Percentiles rank a stretch among this genome's conserved stretches.
phyloP scores from a whole-genome alignment of 2,113 vertebrate genomes.

The Poeciliopsis retropinna region DNA sequence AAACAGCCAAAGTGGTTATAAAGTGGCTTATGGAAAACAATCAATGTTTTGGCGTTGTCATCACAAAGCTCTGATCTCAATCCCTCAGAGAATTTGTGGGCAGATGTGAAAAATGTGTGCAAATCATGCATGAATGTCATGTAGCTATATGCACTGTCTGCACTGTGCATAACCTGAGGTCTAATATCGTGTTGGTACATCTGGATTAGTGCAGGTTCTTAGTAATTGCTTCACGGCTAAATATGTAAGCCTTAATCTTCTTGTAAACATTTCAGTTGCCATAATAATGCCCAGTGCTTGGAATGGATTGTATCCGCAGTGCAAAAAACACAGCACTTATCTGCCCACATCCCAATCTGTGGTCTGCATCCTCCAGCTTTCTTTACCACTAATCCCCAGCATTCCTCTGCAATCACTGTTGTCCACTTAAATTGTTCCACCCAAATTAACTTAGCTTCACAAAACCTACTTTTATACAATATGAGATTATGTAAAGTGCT shows the following conservation, averaged over 20 bases:
- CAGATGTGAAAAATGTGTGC: too few relatives aligned
- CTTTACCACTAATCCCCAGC: constrained; percentile 12
- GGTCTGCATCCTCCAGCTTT: constrained; percentile 15
- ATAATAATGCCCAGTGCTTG: constrained; percentile 5
- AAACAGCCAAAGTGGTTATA: too few relatives aligned
- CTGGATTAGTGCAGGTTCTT: not conserved
- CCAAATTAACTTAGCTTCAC: constrained; percentile 11
- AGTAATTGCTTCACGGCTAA: not conserved
- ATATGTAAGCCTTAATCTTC: not conserved
- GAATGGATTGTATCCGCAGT: constrained; percentile 10
- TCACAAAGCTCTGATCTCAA: too few relatives aligned
- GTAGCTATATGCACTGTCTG: not conserved
- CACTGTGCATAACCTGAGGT: not conserved
- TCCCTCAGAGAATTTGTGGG: too few relatives aligned
- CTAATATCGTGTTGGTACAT: not conserved
- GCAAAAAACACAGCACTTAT: constrained; percentile 20
- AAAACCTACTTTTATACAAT: constrained; percentile 1
- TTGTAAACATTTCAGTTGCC: not conserved
- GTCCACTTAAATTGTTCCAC: constrained; percentile 7
- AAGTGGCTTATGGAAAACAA: too few relatives aligned
- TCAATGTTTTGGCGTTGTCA: too few relatives aligned
- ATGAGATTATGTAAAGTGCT: not conserved
- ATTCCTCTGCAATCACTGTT: constrained; percentile 27
- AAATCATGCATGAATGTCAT: not conserved
- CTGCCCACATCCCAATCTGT: constrained; percentile 14